These are phyloP conservation scores for Pomacea canaliculata DNA, from an alignment of 2,888 invertebrate genomes.

Conservation along the genomic window DNA sequence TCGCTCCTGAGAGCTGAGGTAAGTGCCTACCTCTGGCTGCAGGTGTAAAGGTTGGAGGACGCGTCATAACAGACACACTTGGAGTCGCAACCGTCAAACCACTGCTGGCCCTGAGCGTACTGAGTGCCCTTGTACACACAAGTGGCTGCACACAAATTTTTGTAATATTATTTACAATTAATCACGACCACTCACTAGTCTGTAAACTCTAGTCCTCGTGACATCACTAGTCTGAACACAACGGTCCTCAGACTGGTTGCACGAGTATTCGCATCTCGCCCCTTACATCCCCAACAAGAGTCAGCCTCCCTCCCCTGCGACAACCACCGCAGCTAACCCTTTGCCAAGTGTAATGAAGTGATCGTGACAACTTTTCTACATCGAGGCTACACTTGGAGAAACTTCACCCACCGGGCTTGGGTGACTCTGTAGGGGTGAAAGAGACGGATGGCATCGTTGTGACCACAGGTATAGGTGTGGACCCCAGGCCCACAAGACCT, in stretches of 20 bases:
- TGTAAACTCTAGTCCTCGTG: too few relatives aligned
- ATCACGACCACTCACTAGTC: too few relatives aligned
- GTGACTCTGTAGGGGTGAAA: background rate
- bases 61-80: slow-evolving; percentile 51
- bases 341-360: too few relatives aligned
- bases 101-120: slow-evolving; percentile 46
- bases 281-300: too few relatives aligned
- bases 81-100: slow-evolving; percentile 53
- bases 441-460: slow-evolving; percentile 7
- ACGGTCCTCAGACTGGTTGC: too few relatives aligned
- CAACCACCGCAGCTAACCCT: too few relatives aligned
- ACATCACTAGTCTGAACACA: too few relatives aligned
- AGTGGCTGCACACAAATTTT: slow-evolving; percentile 29
- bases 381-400: too few relatives aligned
- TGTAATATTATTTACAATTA: too few relatives aligned
- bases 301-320: too few relatives aligned
- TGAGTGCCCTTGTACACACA: slow-evolving; percentile 48
- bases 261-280: too few relatives aligned
- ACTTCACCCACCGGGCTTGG: background rate
- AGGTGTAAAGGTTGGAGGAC: slow-evolving; percentile 43
- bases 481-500: slow-evolving; percentile 42
- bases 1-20: background rate
- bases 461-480: slow-evolving; percentile 1
- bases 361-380: too few relatives aligned
- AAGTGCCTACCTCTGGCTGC: slow-evolving; percentile 42